Conservation (phyloP, 2,888 invertebrate species). For the Cephus sareptanus region DNA sequence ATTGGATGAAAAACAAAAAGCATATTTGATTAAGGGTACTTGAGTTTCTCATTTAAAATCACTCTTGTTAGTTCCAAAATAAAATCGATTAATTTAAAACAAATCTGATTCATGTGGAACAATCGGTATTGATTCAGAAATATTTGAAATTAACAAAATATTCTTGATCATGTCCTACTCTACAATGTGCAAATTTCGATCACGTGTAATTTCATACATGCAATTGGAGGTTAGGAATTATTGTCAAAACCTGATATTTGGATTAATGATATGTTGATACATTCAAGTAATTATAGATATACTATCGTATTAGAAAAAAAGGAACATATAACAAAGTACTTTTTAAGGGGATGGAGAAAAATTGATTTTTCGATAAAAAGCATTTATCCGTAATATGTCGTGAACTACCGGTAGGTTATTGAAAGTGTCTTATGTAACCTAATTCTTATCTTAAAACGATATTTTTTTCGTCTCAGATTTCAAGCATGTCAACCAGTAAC, state of each 20-base stretch:
- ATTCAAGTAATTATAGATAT: not conserved
- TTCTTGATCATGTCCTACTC: too few species aligned
- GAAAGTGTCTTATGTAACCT: not conserved
- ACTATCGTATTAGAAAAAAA: not conserved
- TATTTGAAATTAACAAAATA: not conserved
- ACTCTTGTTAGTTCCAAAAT: not conserved
- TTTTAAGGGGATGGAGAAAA: not conserved
- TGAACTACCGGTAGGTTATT: not conserved
- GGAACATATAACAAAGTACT: not conserved
- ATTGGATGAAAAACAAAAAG: not conserved
- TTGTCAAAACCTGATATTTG: not conserved
- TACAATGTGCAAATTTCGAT: not conserved
- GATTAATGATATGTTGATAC: not conserved
- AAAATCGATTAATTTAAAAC: not conserved
- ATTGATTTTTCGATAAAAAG: not conserved
- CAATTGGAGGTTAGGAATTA: not conserved
- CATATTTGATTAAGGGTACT: not conserved
- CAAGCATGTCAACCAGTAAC: not conserved
- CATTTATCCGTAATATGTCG: not conserved
- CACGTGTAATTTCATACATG: not conserved
- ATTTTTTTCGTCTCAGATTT: not conserved
- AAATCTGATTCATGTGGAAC: not conserved
- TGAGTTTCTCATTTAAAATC: not conserved
- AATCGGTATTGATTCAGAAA: not conserved
- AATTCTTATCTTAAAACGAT: not conserved